These are phyloP conservation scores for Blennius ocellaris DNA, from an alignment of 2,113 vertebrate species.

Conservation along the genomic window DNA sequence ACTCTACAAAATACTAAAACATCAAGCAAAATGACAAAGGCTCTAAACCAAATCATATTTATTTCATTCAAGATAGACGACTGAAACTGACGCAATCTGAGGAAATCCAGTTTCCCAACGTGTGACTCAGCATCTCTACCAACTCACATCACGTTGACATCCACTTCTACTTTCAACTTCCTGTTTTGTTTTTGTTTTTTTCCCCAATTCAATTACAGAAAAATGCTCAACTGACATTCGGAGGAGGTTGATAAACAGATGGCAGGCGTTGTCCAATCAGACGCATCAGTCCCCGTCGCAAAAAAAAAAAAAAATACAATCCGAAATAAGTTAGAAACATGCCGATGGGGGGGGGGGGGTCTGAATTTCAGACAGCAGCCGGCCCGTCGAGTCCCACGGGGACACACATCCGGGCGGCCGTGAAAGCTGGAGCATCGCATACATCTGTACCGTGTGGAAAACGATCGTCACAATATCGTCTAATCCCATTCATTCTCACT, in stretches of 20 bases:
- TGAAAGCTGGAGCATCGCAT: conserved; percentile 37
- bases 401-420: conserved; percentile 57
- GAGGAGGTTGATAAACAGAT: conserved; percentile 3
- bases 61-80: conserved; percentile 47
- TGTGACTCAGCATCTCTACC: not conserved
- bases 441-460: conserved; percentile 21
- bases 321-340: conserved; percentile 71
- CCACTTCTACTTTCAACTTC: conserved; percentile 1
- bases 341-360: conserved; percentile 63
- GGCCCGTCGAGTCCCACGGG: conserved; percentile 72
- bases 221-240: conserved; percentile 34
- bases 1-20: too few species aligned
- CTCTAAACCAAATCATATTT: conserved; percentile 50
- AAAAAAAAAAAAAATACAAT: conserved; percentile 56
- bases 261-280: conserved; percentile 21
- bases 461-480: conserved; percentile 8
- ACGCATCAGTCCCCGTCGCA: conserved; percentile 28
- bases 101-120: conserved; percentile 26
- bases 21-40: not conserved
- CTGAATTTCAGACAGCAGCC: conserved; percentile 82
- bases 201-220: conserved; percentile 9
- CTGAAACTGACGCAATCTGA: conserved; percentile 21
- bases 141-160: not conserved
- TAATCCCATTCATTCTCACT: conserved; percentile 27
- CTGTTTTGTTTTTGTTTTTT: conserved; percentile 12